Evolutionary conservation across 2,888 invertebrate genomes (phyloP).

Genomic region (Polydrusus tereticollis): DNA sequence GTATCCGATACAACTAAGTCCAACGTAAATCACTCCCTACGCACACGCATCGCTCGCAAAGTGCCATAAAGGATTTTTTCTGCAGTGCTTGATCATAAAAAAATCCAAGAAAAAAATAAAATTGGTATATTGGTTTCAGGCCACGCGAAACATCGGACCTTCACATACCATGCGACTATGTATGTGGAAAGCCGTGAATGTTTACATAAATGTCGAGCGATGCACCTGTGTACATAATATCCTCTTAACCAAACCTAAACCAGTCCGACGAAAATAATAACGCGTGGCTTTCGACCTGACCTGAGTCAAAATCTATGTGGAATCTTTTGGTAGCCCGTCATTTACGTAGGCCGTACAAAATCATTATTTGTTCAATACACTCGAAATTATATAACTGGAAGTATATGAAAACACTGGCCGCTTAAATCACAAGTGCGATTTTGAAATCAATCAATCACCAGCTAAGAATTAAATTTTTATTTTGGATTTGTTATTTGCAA

Average conservation of each 20-base stretch:
- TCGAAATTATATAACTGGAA: no score
- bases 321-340: neutral
- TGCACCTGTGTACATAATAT: conserved; percentile 58
- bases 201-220: conserved; percentile 56
- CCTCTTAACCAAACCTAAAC: conserved; percentile 37
- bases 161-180: conserved; percentile 43
- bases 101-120: no score
- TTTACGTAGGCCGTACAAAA: neutral
- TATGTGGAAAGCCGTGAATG: conserved; percentile 56
- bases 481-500: no score
- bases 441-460: no score
- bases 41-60: no score
- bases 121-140: conserved; percentile 14
- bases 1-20: no score
- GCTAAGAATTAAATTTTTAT: no score
- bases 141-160: conserved; percentile 43
- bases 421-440: no score
- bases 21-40: no score
- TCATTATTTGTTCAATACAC: neutral
- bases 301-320: neutral
- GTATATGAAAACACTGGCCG: no score
- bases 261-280: conserved; percentile 39
- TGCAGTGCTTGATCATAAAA: no score
- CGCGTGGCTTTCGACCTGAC: conserved; percentile 22
- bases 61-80: no score